Conservation (phyloP, 2,113 vertebrate species). For the Danionella cerebrum region DNA sequence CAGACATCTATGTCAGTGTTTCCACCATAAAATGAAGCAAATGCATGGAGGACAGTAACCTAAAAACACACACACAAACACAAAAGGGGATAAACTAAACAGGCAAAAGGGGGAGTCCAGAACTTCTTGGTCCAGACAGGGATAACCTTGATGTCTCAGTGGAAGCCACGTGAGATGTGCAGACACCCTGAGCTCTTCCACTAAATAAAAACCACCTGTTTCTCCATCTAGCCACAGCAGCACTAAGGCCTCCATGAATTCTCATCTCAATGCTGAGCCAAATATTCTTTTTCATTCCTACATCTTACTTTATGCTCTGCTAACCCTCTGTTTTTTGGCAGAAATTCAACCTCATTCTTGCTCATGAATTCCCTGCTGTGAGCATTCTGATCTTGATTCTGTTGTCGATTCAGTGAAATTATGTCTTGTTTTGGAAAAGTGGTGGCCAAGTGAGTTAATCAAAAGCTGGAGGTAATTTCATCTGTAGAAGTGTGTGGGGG, state of each 20-base stretch:
- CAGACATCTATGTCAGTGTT: conserved; percentile 45
- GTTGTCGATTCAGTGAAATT: neutral
- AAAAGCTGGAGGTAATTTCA: conserved; percentile 1
- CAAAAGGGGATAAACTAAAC: conserved; percentile 26
- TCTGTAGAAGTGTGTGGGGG: neutral
- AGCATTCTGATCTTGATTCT: conserved; percentile 11
- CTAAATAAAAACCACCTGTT: conserved; percentile 17
- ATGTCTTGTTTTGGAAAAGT: neutral
- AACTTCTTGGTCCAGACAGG: neutral
- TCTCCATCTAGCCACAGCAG: conserved; percentile 4
- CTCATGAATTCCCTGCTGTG: neutral
- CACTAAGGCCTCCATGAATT: neutral
- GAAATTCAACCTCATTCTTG: neutral
- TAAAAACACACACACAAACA: conserved; percentile 25
- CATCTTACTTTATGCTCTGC: neutral
- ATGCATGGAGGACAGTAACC: conserved; percentile 35
- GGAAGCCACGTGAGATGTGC: neutral
- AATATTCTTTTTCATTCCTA: neutral
- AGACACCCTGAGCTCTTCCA: neutral
- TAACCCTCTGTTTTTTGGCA: conserved; percentile 15
- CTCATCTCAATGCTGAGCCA: neutral
- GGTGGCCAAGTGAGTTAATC: neutral
- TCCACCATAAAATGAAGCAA: conserved; percentile 47
- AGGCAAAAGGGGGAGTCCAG: neutral
- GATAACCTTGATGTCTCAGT: neutral